phyloP scores from a whole-genome alignment of 2,888 invertebrate species.

The Agrochola circellaris region DNA sequence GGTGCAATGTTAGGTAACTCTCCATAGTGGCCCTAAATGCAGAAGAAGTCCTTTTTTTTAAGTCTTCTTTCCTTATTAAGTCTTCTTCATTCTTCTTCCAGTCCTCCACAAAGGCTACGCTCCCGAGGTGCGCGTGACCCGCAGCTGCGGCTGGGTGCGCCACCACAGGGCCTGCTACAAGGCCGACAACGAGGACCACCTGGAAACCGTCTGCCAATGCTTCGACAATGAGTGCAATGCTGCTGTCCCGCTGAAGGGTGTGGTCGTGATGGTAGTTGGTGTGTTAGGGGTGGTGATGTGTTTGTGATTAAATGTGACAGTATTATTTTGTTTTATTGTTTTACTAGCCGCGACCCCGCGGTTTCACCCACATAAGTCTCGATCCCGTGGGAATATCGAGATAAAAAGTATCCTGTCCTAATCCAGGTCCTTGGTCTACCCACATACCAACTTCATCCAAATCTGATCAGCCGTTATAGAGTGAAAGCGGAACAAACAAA shows the following conservation, averaged over 20 bases:
- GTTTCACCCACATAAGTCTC: no score
- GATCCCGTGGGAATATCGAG: no score
- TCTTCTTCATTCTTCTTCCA: slow-evolving; percentile 60
- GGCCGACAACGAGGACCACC: slow-evolving; percentile 92
- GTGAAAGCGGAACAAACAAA: no score
- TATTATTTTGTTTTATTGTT: slow-evolving; percentile 50
- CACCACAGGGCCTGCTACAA: slow-evolving; percentile 89
- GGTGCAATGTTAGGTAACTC: no score
- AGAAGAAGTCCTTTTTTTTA: no score
- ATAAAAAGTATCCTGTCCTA: no score
- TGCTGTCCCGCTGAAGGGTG: slow-evolving; percentile 36
- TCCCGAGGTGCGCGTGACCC: slow-evolving; percentile 88
- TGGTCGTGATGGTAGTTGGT: not conserved
- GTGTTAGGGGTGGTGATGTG: slow-evolving; percentile 27
- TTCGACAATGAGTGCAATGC: slow-evolving; percentile 91
- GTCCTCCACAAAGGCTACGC: slow-evolving; percentile 84
- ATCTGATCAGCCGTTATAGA: no score
- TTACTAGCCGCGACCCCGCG: not conserved
- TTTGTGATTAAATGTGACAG: slow-evolving; percentile 55
- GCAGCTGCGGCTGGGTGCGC: slow-evolving; percentile 92
- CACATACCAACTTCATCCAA: no score
- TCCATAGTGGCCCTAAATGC: no score
- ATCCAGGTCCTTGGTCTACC: no score
- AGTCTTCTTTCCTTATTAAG: not conserved
- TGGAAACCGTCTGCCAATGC: slow-evolving; percentile 92